Conservation (phyloP, 2,113 vertebrate species). For the Riparia riparia region DNA sequence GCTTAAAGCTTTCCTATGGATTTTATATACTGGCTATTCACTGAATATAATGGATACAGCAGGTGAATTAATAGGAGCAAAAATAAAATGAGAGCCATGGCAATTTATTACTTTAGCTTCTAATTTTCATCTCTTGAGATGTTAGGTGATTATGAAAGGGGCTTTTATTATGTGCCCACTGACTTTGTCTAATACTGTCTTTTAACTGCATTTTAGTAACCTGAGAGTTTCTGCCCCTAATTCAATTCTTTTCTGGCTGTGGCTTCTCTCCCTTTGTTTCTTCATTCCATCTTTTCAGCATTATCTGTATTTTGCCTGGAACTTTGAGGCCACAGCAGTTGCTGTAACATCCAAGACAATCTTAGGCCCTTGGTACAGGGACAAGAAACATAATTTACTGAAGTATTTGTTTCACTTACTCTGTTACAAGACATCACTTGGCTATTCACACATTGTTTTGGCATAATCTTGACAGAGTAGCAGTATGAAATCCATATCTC, state of each 20-base stretch:
- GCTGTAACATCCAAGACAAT: not conserved
- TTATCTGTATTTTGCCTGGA: not conserved
- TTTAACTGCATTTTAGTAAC: not conserved
- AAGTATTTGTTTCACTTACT: not conserved
- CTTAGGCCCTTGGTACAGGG: not conserved
- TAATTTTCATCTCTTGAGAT: not conserved
- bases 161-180: not conserved
- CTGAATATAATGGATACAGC: not conserved
- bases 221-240: not conserved
- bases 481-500: slow-evolving; percentile 35
- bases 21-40: not conserved
- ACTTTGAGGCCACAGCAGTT: not conserved
- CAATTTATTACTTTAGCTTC: not conserved
- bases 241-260: not conserved
- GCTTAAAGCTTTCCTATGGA: not conserved
- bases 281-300: not conserved
- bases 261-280: not conserved
- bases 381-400: not conserved
- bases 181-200: not conserved
- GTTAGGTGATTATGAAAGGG: slow-evolving; percentile 18
- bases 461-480: slow-evolving; percentile 51
- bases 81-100: not conserved
- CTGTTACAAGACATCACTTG: slow-evolving; percentile 29
- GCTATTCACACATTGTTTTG: slow-evolving; percentile 52
- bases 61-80: not conserved